A percentile compares a stretch with the other conserved stretches of the same genome.
Conservation (phyloP, 2,113 vertebrate genomes). For the Pavo muticus region DNA sequence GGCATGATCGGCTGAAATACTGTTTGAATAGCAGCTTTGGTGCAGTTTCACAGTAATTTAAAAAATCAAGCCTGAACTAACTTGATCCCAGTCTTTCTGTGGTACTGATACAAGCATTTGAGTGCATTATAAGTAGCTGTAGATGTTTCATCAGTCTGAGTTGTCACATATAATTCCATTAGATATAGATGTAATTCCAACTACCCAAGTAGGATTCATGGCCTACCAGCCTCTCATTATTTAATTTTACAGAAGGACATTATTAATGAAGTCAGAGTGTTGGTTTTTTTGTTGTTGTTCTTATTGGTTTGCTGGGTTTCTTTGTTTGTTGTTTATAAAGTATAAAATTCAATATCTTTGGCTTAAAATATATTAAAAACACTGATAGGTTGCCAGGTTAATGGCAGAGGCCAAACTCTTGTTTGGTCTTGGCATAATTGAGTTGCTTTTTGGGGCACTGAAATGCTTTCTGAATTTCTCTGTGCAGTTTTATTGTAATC, state of each 20-base stretch:
- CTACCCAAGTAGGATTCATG: background rate
- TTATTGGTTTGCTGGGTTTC: no score
- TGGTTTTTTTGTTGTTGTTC: no score
- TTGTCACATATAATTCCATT: background rate
- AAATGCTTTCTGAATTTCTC: background rate
- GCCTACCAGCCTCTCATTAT: background rate
- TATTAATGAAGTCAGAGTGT: rapidly evolving
- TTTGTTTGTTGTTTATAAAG: background rate
- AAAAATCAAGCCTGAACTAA: background rate
- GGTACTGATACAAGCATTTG: background rate
- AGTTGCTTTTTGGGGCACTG: background rate
- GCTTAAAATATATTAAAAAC: background rate
- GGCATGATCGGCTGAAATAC: background rate
- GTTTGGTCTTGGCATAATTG: background rate
- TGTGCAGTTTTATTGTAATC: background rate
- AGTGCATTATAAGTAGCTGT: background rate
- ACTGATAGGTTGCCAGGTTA: background rate
- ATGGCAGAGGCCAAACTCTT: background rate
- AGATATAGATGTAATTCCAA: background rate
- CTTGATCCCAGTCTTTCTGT: background rate
- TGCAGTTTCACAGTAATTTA: background rate
- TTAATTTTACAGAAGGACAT: background rate
- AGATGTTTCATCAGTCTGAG: no score
- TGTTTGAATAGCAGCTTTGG: background rate
- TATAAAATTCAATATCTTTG: background rate